Evolutionary conservation across 92 coral and sea anemone species (phyloP).

Genomic region (Ricordea florida): DNA sequence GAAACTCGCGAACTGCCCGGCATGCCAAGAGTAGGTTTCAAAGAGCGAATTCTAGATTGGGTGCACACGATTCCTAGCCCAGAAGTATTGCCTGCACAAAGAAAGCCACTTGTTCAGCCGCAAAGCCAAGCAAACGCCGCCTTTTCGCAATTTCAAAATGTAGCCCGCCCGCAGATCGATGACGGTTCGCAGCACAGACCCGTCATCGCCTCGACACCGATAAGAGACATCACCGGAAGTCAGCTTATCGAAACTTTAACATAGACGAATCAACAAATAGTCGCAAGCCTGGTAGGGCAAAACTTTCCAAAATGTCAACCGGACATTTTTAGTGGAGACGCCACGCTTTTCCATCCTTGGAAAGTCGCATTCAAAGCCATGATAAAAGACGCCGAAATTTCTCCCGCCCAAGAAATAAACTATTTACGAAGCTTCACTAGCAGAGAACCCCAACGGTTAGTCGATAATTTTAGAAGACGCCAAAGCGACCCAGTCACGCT

Average conservation of each 20-base stretch:
- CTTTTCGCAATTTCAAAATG: too few species aligned
- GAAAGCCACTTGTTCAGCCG: too few species aligned
- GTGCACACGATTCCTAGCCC: background rate
- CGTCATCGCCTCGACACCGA: conserved; percentile 1
- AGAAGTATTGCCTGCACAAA: background rate
- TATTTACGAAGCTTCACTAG: conserved; percentile 47
- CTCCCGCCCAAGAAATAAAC: conserved; percentile 45
- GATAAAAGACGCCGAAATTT: conserved; percentile 44
- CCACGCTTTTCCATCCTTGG: conserved; percentile 58
- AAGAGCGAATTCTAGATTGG: background rate
- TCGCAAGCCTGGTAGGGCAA: conserved; percentile 39
- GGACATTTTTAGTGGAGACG: conserved; percentile 35
- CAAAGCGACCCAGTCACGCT: conserved; percentile 50
- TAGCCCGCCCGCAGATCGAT: background rate
- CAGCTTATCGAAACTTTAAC: conserved; percentile 36
- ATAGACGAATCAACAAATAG: conserved; percentile 28
- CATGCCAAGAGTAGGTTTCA: background rate
- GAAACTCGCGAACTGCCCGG: background rate
- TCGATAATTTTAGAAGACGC: conserved; percentile 45
- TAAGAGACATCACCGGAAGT: background rate
- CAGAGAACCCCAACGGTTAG: conserved; percentile 32
- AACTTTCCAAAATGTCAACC: conserved; percentile 48
- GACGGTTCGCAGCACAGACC: background rate
- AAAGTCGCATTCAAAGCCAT: conserved; percentile 53
- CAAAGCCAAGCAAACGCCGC: too few species aligned